Conservation (phyloP, 2,113 vertebrate genomes). For the Callorhinus ursinus region DNA sequence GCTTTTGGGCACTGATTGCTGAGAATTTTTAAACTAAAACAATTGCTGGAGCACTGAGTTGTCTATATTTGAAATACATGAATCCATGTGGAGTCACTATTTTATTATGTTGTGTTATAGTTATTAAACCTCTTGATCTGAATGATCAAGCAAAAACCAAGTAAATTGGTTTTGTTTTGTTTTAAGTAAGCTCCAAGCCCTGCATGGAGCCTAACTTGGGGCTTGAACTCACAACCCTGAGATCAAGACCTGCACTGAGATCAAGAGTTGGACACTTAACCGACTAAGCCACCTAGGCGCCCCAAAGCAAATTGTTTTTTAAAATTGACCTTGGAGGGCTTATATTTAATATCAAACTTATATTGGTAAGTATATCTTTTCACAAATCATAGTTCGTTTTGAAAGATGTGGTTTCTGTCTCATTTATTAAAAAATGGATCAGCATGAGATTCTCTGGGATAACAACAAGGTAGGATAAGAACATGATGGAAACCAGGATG, state of each 20-base stretch:
- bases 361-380: background rate
- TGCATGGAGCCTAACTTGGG: background rate
- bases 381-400: background rate
- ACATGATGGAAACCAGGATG: background rate
- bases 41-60: background rate
- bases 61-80: background rate
- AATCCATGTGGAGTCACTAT: background rate
- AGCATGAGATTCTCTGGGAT: background rate
- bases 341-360: background rate
- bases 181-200: background rate
- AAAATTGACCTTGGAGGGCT: background rate
- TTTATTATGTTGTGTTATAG: background rate
- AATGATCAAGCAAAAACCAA: background rate
- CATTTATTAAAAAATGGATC: background rate
- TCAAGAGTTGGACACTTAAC: background rate
- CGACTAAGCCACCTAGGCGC: background rate
- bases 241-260: background rate
- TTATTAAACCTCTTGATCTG: background rate
- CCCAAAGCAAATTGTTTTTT: background rate
- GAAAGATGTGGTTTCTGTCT: background rate
- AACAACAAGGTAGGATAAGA: background rate
- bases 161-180: background rate
- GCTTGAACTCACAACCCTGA: background rate
- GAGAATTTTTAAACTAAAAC: background rate
- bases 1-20: background rate